These are phyloP conservation scores for Phaonia tiefii DNA, from an alignment of 2,888 invertebrate genomes.

Conservation along the genomic window DNA sequence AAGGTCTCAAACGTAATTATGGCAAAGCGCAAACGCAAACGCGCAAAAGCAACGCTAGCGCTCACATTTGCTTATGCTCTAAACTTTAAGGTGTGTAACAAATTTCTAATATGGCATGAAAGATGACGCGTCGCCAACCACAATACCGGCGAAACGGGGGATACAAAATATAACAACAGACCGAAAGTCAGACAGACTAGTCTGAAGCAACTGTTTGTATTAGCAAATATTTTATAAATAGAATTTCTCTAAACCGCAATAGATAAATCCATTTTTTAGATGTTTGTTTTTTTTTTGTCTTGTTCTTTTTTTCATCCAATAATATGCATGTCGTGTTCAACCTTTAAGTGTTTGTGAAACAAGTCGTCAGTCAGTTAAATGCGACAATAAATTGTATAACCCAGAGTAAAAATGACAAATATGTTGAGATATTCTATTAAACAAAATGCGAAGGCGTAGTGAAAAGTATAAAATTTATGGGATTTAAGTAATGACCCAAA, in stretches of 20 bases:
- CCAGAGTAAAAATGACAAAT: background rate
- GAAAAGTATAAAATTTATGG: background rate
- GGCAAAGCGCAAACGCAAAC: background rate
- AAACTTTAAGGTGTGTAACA: conserved; percentile 17
- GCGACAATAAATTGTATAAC: background rate
- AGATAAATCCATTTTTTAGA: background rate
- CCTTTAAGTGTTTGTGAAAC: conserved; percentile 12
- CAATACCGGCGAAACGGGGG: background rate
- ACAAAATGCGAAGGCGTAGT: background rate
- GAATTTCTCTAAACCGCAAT: background rate
- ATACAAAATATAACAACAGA: background rate
- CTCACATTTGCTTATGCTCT: background rate
- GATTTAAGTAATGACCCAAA: too few species aligned
- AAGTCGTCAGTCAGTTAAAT: background rate
- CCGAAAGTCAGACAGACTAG: background rate
- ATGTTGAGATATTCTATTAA: too few species aligned
- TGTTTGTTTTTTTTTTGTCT: background rate
- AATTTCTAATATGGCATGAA: conserved; percentile 6
- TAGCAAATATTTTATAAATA: conserved; percentile 1
- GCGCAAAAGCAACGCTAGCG: background rate
- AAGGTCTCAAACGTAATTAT: background rate
- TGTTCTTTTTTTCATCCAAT: background rate
- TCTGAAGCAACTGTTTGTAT: background rate
- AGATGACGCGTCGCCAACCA: background rate
- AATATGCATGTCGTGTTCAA: conserved; percentile 10